A percentile compares a stretch with the other conserved stretches of the same genome.
Evolutionary conservation across 1,140 invertebrate species (phyloP).

Genomic region (Calosoma granatense): DNA sequence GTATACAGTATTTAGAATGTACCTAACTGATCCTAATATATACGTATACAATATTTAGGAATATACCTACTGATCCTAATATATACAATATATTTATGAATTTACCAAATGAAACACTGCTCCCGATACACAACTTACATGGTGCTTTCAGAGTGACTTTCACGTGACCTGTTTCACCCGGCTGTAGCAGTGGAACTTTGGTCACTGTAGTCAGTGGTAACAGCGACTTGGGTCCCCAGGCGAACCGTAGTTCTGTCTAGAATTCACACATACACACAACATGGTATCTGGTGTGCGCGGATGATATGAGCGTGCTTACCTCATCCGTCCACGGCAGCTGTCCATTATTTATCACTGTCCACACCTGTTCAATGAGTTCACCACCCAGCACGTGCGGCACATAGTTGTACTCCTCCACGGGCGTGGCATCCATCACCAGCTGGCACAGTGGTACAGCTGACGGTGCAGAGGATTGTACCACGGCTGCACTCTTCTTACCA

Average conservation of each 20-base stretch:
- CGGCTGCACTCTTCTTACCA: constrained; percentile 15
- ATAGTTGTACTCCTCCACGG: constrained; percentile 17
- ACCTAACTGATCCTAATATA: no score
- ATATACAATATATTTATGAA: no score
- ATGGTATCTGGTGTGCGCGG: not conserved
- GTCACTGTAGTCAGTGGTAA: constrained; percentile 21
- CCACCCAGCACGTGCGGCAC: constrained; percentile 28
- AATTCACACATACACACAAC: constrained; percentile 14
- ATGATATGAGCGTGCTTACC: no score
- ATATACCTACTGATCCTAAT: no score
- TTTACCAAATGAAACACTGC: no score
- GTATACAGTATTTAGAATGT: no score
- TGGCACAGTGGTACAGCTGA: constrained; percentile 7
- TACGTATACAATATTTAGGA: no score
- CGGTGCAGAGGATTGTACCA: not conserved
- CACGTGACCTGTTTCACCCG: constrained; percentile 29
- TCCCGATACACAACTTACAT: no score
- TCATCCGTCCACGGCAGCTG: constrained; percentile 25
- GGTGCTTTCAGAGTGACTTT: constrained; percentile 27
- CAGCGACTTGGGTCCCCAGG: constrained; percentile 30
- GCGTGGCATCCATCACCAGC: constrained; percentile 26
- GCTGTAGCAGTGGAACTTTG: constrained; percentile 28
- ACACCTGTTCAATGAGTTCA: constrained; percentile 28
- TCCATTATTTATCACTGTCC: constrained; percentile 33
- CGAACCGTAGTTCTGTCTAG: constrained; percentile 29